phyloP scores from a whole-genome alignment of 1,140 invertebrate species.

The Pseudoatta argentina region DNA sequence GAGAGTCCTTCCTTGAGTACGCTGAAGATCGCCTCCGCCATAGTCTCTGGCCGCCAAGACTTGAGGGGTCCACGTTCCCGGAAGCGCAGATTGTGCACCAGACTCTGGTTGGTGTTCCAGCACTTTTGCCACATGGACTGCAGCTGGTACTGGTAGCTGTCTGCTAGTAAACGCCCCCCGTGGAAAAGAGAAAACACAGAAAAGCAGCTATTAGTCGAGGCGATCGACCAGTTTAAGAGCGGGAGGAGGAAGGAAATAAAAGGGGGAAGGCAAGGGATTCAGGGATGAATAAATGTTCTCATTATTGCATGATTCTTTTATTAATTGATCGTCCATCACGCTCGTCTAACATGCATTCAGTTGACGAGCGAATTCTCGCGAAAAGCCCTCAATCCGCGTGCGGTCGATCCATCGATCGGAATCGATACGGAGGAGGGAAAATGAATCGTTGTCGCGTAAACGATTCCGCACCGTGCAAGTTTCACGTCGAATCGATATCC shows the following conservation, averaged over 20 bases:
- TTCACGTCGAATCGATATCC: slow-evolving; percentile 37
- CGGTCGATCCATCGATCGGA: slow-evolving; percentile 18
- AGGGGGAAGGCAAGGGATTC: not conserved
- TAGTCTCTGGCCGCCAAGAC: slow-evolving; percentile 96
- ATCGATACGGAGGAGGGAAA: not conserved
- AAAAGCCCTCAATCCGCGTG: slow-evolving; percentile 6
- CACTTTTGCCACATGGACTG: slow-evolving; percentile 98
- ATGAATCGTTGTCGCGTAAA: slow-evolving; percentile 28
- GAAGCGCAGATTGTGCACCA: slow-evolving; percentile 95
- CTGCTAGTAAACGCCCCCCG: slow-evolving; percentile 89
- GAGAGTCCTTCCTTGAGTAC: slow-evolving; percentile 96
- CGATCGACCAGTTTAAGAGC: not conserved
- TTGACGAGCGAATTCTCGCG: not conserved
- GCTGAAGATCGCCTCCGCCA: slow-evolving; percentile 97
- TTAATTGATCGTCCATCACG: slow-evolving; percentile 43
- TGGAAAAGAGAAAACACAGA: slow-evolving; percentile 84
- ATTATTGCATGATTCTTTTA: slow-evolving; percentile 54
- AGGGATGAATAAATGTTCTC: slow-evolving; percentile 24
- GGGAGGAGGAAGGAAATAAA: not conserved
- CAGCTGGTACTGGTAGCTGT: slow-evolving; percentile 97
- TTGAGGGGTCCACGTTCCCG: slow-evolving; percentile 96
- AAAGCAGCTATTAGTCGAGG: slow-evolving; percentile 77
- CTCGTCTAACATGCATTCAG: not conserved
- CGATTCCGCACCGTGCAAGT: slow-evolving; percentile 41
- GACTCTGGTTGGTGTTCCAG: slow-evolving; percentile 95